Percentiles rank a stretch among this genome's conserved stretches.
Evolutionary conservation across 2,888 invertebrate genomes (phyloP).

Genomic region (Spialia ferax): DNA sequence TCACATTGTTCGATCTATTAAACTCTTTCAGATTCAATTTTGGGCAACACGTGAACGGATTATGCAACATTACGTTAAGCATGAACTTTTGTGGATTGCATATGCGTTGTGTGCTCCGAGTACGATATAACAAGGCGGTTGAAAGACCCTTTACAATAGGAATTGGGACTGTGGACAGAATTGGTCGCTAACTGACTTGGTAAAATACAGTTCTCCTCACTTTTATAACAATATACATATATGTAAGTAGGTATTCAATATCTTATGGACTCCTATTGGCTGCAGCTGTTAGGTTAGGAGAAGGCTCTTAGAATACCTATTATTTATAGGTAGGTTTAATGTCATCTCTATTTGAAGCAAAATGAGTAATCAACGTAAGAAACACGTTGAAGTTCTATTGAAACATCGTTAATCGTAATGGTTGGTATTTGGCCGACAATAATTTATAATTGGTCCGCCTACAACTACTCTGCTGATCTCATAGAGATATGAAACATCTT

Average conservation of each 20-base stretch:
- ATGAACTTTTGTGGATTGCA: constrained; percentile 53
- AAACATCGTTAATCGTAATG: constrained; percentile 8
- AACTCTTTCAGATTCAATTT: constrained; percentile 79
- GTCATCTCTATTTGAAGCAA: no score
- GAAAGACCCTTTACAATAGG: constrained; percentile 44
- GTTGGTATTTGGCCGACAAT: constrained; percentile 20
- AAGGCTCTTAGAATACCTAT: no score
- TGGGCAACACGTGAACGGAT: constrained; percentile 75
- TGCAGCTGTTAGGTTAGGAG: no score
- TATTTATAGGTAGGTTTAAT: no score
- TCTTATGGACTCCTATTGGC: no score
- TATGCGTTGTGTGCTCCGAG: constrained; percentile 59
- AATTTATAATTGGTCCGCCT: constrained; percentile 30
- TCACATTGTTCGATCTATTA: constrained; percentile 81
- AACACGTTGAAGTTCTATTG: not conserved
- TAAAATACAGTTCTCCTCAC: not conserved
- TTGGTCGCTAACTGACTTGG: constrained; percentile 23
- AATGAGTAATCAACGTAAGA: not conserved
- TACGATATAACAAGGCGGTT: constrained; percentile 54
- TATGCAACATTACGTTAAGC: constrained; percentile 67
- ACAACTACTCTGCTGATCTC: constrained; percentile 26
- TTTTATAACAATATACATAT: not conserved
- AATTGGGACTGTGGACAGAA: constrained; percentile 25
- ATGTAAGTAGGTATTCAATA: no score
- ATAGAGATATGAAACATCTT: constrained; percentile 25